Percentiles rank a stretch among this genome's conserved stretches.
Evolutionary conservation across 2,888 invertebrate species (phyloP).

Genomic region (Drosophila koepferae): DNA sequence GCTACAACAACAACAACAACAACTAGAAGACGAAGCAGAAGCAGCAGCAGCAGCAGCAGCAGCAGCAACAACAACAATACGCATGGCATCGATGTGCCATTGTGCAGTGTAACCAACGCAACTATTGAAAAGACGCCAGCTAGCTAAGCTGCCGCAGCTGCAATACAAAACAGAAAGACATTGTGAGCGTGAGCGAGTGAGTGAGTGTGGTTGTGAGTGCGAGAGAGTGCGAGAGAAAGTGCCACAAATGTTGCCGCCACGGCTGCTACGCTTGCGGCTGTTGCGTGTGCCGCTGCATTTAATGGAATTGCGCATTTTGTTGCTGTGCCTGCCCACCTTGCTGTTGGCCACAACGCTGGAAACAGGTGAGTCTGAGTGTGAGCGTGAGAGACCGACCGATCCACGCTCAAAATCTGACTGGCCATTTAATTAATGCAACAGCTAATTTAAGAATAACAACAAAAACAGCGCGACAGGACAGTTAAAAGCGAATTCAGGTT

Average conservation of each 20-base stretch:
- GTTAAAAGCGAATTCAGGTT: constrained; percentile 25
- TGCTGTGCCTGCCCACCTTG: constrained; percentile 85
- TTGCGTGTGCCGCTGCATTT: constrained; percentile 82
- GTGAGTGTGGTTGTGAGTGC: background rate
- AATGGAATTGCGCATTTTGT: constrained; percentile 85
- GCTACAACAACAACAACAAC: constrained; percentile 41
- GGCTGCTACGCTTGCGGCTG: constrained; percentile 66
- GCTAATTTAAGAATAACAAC: constrained; percentile 19
- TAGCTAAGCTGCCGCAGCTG: constrained; percentile 24
- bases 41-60: constrained; percentile 5
- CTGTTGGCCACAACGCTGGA: constrained; percentile 85
- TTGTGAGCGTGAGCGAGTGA: background rate
- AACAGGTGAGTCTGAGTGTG: constrained; percentile 83
- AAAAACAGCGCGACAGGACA: background rate
- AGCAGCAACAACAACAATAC: constrained; percentile 11
- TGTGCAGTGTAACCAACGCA: constrained; percentile 32
- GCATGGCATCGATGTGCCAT: constrained; percentile 55
- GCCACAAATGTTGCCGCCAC: constrained; percentile 79
- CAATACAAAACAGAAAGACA: constrained; percentile 13
- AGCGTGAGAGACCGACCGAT: too few relatives aligned
- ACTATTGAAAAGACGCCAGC: constrained; percentile 32
- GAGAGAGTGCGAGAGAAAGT: constrained; percentile 3
- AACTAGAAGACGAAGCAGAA: constrained; percentile 2
- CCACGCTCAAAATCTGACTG: constrained; percentile 5
- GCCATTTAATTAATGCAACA: constrained; percentile 58